Evolutionary conservation across 2,797 vertebrate species (phyloP).

Genomic region (Cetoscarus ocellatus): DNA sequence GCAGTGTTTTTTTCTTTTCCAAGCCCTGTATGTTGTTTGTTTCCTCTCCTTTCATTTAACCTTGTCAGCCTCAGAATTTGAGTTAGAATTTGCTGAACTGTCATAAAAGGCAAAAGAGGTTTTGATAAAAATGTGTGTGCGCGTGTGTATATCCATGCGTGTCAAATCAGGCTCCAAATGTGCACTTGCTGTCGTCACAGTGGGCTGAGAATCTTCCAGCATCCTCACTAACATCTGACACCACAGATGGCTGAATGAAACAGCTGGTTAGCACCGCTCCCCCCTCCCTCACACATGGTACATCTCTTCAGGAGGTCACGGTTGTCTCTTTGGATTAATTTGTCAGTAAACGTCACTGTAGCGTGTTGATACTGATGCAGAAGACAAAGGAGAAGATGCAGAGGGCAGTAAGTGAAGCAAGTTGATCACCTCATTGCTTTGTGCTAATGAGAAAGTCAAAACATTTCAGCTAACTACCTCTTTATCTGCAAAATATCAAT

Average conservation of each 20-base stretch:
- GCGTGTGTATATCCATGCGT: neutral
- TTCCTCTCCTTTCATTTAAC: too few relatives aligned
- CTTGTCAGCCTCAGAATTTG: too few relatives aligned
- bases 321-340: constrained; percentile 60
- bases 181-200: constrained; percentile 17
- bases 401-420: constrained; percentile 10
- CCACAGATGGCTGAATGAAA: constrained; percentile 64
- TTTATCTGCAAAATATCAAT: constrained; percentile 38
- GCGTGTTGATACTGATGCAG: constrained; percentile 8
- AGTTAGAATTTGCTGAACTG: too few relatives aligned
- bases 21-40: too few relatives aligned
- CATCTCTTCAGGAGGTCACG: constrained; percentile 45
- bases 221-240: constrained; percentile 58
- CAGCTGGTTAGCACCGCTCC: constrained; percentile 46
- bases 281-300: neutral
- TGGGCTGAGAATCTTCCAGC: constrained; percentile 30
- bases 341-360: constrained; percentile 39
- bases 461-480: constrained; percentile 44
- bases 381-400: neutral
- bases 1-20: too few relatives aligned
- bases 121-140: neutral
- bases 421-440: constrained; percentile 47
- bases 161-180: constrained; percentile 18
- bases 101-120: too few relatives aligned
- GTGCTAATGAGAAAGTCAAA: constrained; percentile 51